A percentile compares a stretch with the other conserved stretches of the same genome.
Conservation (phyloP, 2,888 invertebrate species). For the Euzophera pinguis region DNA sequence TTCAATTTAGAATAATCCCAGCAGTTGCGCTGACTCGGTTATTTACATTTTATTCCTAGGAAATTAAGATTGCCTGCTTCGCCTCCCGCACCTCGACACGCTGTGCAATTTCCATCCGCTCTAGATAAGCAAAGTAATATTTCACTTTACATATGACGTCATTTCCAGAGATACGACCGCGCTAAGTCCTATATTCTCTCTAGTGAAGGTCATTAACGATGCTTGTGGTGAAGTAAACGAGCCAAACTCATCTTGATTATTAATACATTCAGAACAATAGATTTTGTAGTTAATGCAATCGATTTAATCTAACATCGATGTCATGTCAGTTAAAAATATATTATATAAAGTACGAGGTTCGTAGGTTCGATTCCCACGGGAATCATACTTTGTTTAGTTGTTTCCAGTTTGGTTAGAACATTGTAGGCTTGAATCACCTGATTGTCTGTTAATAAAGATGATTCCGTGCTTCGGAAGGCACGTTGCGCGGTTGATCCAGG, state of each 20-base stretch:
- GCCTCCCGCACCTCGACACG: conserved; percentile 26
- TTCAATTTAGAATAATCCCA: conserved; percentile 26
- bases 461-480: too few species aligned
- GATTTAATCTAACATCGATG: not conserved
- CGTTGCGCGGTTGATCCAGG: too few species aligned
- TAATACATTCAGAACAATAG: not conserved
- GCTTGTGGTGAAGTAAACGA: not conserved
- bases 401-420: too few species aligned
- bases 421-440: too few species aligned
- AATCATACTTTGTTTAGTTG: too few species aligned
- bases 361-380: too few species aligned
- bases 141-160: conserved; percentile 46
- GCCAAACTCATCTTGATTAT: not conserved
- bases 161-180: conserved; percentile 36
- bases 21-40: conserved; percentile 24
- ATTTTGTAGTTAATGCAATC: not conserved
- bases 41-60: conserved; percentile 57
- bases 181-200: conserved; percentile 12
- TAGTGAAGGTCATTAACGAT: conserved; percentile 6
- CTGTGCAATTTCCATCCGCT: conserved; percentile 51
- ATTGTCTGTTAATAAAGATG: too few species aligned
- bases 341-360: not conserved
- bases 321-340: not conserved
- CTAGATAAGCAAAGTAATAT: conserved; percentile 56
- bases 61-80: conserved; percentile 54